Percentiles rank a stretch among this genome's conserved stretches.
These are phyloP conservation scores for Trichomycterus rosablanca DNA, from an alignment of 2,113 vertebrate genomes.

Conservation along the genomic window DNA sequence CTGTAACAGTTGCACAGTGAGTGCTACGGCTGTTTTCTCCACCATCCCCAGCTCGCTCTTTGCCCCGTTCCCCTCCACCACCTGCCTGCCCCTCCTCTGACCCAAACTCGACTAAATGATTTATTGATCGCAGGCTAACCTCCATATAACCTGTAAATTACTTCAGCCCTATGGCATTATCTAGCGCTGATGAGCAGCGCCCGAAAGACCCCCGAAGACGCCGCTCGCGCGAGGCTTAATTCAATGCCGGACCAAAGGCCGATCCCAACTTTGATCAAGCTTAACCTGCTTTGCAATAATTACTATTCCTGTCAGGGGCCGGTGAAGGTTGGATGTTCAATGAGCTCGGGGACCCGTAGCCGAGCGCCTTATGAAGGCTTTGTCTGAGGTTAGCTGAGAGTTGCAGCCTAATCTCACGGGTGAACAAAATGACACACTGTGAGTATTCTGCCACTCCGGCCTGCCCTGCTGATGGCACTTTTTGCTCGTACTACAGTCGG, in stretches of 20 bases:
- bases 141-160: constrained; percentile 66
- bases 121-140: constrained; percentile 66
- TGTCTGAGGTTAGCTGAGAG: constrained; percentile 39
- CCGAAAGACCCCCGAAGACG: constrained; percentile 53
- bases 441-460: neutral
- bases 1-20: constrained; percentile 11
- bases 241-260: constrained; percentile 49
- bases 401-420: constrained; percentile 19
- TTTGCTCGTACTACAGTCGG: neutral
- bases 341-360: constrained; percentile 40
- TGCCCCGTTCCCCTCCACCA: constrained; percentile 1
- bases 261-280: constrained; percentile 47
- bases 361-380: constrained; percentile 28
- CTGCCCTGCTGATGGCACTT: constrained; percentile 1
- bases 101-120: constrained; percentile 61
- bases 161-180: constrained; percentile 67
- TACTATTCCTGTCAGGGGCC: constrained; percentile 43
- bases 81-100: constrained; percentile 35
- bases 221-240: constrained; percentile 54
- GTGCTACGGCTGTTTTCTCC: constrained; percentile 21
- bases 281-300: constrained; percentile 47
- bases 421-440: constrained; percentile 3
- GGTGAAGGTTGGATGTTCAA: constrained; percentile 38
- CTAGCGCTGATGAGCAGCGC: constrained; percentile 55
- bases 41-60: constrained; percentile 29